phyloP scores from a whole-genome alignment of 2,888 invertebrate species.

The Liodrosophila aerea region DNA sequence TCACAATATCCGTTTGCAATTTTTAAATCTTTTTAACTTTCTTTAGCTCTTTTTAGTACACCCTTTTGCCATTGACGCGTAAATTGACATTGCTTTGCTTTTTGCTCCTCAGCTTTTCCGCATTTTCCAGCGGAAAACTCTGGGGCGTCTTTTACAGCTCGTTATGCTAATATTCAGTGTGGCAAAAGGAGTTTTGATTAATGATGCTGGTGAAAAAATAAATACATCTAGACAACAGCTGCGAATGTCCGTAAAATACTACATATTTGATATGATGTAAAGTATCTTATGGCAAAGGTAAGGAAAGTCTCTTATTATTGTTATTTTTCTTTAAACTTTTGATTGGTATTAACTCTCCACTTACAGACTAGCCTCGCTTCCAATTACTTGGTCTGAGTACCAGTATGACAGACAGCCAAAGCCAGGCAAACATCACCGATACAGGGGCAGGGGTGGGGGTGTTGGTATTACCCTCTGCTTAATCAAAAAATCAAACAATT shows the following conservation, averaged over 20 bases:
- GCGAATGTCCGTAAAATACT: too few species aligned
- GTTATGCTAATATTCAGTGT: constrained; percentile 73
- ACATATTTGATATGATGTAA: too few species aligned
- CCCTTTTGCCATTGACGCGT: constrained; percentile 38
- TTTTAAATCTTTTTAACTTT: constrained; percentile 61
- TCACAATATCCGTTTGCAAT: constrained; percentile 71
- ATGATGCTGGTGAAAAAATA: constrained; percentile 52
- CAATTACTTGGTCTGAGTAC: too few species aligned
- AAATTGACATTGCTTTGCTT: constrained; percentile 76
- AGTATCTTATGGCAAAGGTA: too few species aligned
- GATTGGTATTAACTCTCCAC: too few species aligned
- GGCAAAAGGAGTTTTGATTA: constrained; percentile 75
- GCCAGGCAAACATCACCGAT: too few species aligned
- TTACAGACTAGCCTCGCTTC: too few species aligned
- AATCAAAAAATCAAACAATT: constrained; percentile 80
- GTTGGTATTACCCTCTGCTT: constrained; percentile 31
- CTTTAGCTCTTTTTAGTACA: constrained; percentile 10
- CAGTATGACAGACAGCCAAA: too few species aligned
- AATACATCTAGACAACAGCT: constrained; percentile 14
- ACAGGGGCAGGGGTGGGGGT: too few species aligned
- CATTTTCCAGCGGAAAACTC: not conserved
- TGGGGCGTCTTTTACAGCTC: constrained; percentile 28
- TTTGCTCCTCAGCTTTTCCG: constrained; percentile 32
- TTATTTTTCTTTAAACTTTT: too few species aligned
- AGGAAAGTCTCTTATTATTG: too few species aligned